Evolutionary conservation across 2,888 invertebrate genomes (phyloP), one percentile per base, ranked within the genome.

Genomic region (Hemicrepidius hirtus): DNA sequence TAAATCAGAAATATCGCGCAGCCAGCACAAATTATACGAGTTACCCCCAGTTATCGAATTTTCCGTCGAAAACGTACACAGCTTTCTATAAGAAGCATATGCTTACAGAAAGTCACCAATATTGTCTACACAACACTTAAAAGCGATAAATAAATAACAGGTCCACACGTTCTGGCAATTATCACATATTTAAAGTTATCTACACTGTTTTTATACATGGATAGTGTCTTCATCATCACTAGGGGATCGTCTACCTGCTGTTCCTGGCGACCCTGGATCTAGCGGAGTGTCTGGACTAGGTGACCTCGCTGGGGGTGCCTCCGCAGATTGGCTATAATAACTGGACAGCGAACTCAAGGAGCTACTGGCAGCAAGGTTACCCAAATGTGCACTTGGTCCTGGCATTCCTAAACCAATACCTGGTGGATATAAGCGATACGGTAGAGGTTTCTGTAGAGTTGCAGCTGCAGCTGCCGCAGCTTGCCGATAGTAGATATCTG

Each of bases 371-470:
- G 93, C 92, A 13, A 93, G 86, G 9, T 90, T 89, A 24, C 91
- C 90, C 13, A 92, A 86, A 80, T 92, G 92, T 35, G 92, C 91
- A 67, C 92, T 92, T 1, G 93, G 92, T 6, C 92, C 92, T 3
- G 92, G 91, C 66, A 92, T 86, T 53, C 92, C 92, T 79, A 91
- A 87, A 20, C 90, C 89, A 24, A 90, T 83, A 18, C 87, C 90
- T 76, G 84, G 90, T 75, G 90, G 87, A 87, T 91, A 91, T 60
- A 87, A 83, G 85, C 93, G 89, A 87, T 95, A 95, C 77, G 96
- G 95, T 84, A 97, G 88, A 1, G 97, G 97, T 86, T 96, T 96
- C 86, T 96, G 96, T 80, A 97, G 88, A 71, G 93, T 93, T 64
- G 89, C 89, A 9, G 95, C 94, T 0, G 92, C 92, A 3, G 94